A percentile compares a stretch with the other conserved stretches of the same genome.
phyloP scores from a whole-genome alignment of 2,888 invertebrate genomes.

The Stenchaetothrips biformis region DNA sequence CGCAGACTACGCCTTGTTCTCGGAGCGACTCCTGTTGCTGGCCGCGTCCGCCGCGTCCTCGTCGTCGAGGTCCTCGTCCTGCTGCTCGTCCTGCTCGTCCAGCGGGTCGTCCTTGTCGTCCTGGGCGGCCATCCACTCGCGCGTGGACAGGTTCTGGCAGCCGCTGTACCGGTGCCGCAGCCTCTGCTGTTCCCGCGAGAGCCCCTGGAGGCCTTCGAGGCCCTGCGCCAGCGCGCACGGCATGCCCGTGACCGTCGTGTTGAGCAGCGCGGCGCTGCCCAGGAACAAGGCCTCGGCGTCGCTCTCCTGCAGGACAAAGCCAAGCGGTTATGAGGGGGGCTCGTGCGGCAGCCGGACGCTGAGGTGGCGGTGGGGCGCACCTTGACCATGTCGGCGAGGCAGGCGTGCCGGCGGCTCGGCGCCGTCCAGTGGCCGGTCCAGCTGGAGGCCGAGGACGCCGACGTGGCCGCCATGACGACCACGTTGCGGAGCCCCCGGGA shows the following conservation, averaged over 20 bases:
- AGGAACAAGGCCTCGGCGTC: conserved; percentile 1
- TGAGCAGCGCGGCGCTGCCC: conserved; percentile 37
- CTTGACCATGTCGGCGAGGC: conserved; percentile 3
- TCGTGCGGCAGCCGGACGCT: background rate
- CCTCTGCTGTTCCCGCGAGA: conserved; percentile 39
- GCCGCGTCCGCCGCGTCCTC: background rate
- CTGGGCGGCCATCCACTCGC: conserved; percentile 29
- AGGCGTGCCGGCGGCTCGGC: background rate
- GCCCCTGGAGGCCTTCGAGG: conserved; percentile 35
- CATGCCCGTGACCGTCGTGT: conserved; percentile 47
- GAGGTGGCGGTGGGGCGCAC: background rate
- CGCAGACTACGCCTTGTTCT: conserved; percentile 9
- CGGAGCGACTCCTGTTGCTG: conserved; percentile 4
- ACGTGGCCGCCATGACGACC: conserved; percentile 41
- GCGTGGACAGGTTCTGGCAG: conserved; percentile 50
- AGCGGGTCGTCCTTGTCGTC: background rate
- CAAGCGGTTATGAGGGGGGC: background rate
- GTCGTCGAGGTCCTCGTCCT: background rate
- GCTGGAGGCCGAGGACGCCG: conserved; percentile 32
- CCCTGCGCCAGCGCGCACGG: conserved; percentile 46
- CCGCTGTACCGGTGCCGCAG: conserved; percentile 45
- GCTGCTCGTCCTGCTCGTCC: background rate
- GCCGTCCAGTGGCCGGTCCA: conserved; percentile 1
- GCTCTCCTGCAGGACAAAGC: background rate
- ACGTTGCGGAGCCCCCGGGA: conserved; percentile 31